Evolutionary conservation across 64 coral and sea anemone species (phyloP).

Genomic region (Anthopleura sola): DNA sequence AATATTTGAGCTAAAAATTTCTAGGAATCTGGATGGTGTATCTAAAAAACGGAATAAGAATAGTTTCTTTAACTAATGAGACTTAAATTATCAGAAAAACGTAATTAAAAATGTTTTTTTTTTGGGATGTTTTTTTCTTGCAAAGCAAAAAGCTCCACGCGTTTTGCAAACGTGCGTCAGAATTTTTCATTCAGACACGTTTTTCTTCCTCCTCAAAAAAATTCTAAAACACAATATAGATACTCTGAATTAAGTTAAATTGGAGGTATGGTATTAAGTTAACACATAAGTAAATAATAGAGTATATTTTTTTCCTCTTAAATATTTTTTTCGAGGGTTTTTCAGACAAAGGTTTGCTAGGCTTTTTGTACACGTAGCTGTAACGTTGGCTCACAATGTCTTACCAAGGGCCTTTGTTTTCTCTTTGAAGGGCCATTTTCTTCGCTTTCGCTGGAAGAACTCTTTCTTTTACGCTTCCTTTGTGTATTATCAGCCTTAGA

Average conservation of each 20-base stretch:
- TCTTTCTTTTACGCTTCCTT: conserved; percentile 27
- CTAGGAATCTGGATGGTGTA: no score
- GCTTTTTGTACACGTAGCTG: background rate
- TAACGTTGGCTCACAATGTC: background rate
- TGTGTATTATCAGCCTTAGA: background rate
- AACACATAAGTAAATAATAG: background rate
- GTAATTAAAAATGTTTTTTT: background rate
- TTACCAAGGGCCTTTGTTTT: background rate
- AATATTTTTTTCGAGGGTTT: background rate
- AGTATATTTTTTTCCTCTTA: background rate
- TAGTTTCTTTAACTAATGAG: no score
- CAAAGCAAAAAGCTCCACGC: background rate
- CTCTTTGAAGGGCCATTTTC: background rate
- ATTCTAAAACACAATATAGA: background rate
- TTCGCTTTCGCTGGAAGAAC: background rate
- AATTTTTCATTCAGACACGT: background rate
- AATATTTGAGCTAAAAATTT: no score
- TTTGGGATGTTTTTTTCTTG: background rate
- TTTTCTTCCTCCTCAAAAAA: background rate
- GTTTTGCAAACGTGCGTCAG: background rate
- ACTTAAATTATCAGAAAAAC: background rate
- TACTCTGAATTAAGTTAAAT: background rate
- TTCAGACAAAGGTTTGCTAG: background rate
- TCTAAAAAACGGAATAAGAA: no score
- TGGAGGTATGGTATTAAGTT: background rate